These are phyloP conservation scores for Spheniscus humboldti DNA, from an alignment of 2,797 vertebrate species.

Conservation along the genomic window DNA sequence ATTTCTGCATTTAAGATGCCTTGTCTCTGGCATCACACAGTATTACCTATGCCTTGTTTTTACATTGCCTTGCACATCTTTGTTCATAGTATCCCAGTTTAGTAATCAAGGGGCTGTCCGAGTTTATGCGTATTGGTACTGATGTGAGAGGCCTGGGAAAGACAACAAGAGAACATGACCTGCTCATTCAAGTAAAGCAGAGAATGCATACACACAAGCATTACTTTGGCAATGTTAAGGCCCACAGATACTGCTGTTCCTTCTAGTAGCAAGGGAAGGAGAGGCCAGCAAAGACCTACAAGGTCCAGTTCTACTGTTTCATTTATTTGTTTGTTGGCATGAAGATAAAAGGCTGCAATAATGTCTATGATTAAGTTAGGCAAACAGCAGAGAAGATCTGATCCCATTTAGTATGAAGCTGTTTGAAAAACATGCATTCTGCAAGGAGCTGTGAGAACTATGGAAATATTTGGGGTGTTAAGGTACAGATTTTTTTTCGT, in stretches of 20 bases:
- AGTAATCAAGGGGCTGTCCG: neutral
- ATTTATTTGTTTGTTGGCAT: neutral
- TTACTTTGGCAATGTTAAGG: neutral
- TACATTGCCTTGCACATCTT: neutral
- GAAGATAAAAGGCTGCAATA: neutral
- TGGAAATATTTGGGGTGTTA: neutral
- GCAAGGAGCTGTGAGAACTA: neutral
- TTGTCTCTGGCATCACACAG: neutral
- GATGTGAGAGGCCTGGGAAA: neutral
- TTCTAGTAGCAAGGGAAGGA: neutral
- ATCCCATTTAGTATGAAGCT: neutral
- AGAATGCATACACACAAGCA: rapidly evolving
- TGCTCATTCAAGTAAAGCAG: neutral
- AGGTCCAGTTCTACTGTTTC: neutral
- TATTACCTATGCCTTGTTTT: neutral
- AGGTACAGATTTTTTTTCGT: neutral
- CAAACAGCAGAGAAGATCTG: neutral
- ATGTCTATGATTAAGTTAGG: neutral
- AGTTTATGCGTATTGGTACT: neutral
- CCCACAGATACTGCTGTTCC: neutral
- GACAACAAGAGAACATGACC: neutral
- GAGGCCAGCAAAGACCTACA: neutral
- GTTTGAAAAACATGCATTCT: neutral
- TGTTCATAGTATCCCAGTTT: neutral
- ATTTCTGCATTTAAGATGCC: neutral